phyloP scores from a whole-genome alignment of 1,140 invertebrate species.

The Trichogramma pretiosum region DNA sequence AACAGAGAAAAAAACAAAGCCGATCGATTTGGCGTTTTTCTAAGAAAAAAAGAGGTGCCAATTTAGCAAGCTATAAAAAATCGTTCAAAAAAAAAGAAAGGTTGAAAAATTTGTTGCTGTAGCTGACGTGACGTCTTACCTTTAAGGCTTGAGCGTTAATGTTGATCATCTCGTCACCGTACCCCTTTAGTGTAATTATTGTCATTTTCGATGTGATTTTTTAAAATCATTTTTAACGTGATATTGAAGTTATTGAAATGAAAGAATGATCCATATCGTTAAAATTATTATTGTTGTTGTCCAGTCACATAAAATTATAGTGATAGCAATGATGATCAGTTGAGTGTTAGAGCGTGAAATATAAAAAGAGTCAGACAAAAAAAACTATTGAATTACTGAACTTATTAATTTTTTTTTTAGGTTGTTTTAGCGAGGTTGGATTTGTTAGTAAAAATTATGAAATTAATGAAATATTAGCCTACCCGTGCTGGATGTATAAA shows the following conservation, averaged over 20 bases:
- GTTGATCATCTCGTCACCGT: constrained; percentile 4
- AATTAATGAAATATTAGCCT: no score
- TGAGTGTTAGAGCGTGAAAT: not conserved
- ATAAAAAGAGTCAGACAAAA: not conserved
- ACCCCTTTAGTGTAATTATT: constrained; percentile 2
- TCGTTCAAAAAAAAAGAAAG: not conserved
- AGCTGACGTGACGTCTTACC: constrained; percentile 24
- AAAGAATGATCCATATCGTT: no score
- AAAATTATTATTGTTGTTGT: no score
- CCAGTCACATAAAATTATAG: not conserved
- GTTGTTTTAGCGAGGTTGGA: constrained; percentile 22
- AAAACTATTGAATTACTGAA: not conserved
- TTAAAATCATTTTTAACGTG: no score
- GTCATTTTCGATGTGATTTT: constrained; percentile 7
- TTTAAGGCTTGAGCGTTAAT: constrained; percentile 19
- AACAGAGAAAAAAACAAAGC: no score
- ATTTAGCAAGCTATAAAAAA: constrained; percentile 3
- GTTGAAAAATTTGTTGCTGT: not conserved
- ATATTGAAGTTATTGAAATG: no score
- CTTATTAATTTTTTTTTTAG: not conserved
- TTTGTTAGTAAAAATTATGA: constrained; percentile 45
- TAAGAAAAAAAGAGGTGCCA: no score
- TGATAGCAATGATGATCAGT: no score
- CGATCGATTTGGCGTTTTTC: no score
- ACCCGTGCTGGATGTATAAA: no score